A percentile compares a stretch with the other conserved stretches of the same genome.
phyloP scores from a whole-genome alignment of 2,888 invertebrate genomes.

The Junonia oenone region DNA sequence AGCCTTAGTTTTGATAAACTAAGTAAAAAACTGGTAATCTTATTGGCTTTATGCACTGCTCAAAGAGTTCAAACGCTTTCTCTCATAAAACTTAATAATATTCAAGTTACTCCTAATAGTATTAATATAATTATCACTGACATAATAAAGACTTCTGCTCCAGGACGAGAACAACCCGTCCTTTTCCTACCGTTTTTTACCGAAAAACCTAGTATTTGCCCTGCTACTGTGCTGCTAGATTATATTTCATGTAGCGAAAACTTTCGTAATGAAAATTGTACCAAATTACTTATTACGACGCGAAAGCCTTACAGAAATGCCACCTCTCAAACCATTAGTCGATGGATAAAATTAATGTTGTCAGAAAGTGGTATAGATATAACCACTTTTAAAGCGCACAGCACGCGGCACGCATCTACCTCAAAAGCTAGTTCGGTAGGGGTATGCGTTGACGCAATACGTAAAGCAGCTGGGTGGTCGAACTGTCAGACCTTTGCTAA shows the following conservation, averaged over 20 bases:
- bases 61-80: slow-evolving; percentile 31
- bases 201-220: slow-evolving; percentile 1
- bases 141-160: slow-evolving; percentile 4
- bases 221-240: not conserved
- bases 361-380: not conserved
- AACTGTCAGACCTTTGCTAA: not conserved
- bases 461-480: not conserved
- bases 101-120: slow-evolving; percentile 1
- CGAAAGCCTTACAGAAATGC: not conserved
- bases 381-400: not conserved
- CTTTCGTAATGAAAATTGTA: not conserved
- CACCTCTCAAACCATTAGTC: not conserved
- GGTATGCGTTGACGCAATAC: not conserved
- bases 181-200: slow-evolving; percentile 3
- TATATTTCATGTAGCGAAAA: not conserved
- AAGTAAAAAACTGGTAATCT: slow-evolving; percentile 30
- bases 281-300: not conserved
- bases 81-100: slow-evolving; percentile 27
- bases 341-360: not conserved
- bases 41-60: slow-evolving; percentile 33
- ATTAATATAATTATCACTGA: slow-evolving; percentile 5
- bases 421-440: not conserved
- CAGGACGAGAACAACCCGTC: not conserved
- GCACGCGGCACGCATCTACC: not conserved
- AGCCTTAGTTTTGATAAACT: slow-evolving; percentile 22